Base-by-base conservation (phyloP, 2,797 vertebrate genomes). In the Enteromius unitaeniatus region DNA sequence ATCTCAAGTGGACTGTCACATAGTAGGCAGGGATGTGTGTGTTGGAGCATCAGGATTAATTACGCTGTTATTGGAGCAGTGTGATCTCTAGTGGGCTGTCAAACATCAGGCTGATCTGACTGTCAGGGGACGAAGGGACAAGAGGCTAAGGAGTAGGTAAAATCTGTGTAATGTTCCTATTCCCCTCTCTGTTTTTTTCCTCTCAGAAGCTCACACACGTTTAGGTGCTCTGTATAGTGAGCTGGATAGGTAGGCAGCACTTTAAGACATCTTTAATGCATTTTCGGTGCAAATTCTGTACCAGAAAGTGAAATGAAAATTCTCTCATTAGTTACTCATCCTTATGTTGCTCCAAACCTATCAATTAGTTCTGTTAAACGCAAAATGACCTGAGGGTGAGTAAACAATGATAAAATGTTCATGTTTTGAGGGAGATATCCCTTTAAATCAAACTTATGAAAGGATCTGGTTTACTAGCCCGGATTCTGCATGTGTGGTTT, bases 1-100 rank as follows among this genome's bases (percentile, higher is more conserved):
- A 79, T 86, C 87, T 87, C 86, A 78, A 69, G 86, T 87, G 85
- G 84, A 83, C 83, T 86, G 79, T 83, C 81, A 85, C 72, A 53
- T 67, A 75, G 76, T 77, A 80, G 72, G 74, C 72, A 84, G 82
- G 72, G 80, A 83, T 65, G 76, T 73, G 77, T 82, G 85, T 86
- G 84, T 62, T 64, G 72, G 82, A 76, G 78, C 85, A 82, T 87
- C 84, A 80, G 78, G 78, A 83, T 84, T 87, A 85, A 85, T 85
- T 87, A 84, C 60, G 51, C 26, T 73, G 81, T 74, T 85, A 82
- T 68, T 83, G 76, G 83, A 83, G 83, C 62, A 72, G 26, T 65
- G 78, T 49, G 74, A 76, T 81, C 78, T 84, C 78, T 87, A 60
- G 26, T 83, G 82, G 82, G 77, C 79, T 84, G 86, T 84, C 78